Evolutionary conservation across 1,140 invertebrate species (phyloP).

Genomic region (Anagrus nilaparvatae): DNA sequence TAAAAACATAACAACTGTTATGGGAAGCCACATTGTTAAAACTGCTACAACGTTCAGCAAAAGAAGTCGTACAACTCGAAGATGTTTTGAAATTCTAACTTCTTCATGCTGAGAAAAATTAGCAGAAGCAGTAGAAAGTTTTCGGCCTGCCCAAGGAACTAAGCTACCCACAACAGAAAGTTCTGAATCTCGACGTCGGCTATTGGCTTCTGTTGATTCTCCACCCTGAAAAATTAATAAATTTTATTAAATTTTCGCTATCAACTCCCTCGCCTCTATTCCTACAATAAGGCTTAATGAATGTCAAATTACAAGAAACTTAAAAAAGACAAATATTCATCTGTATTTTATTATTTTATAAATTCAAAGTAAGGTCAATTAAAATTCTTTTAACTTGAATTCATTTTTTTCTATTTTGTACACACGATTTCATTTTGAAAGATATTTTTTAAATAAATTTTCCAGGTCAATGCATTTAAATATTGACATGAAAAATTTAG

Average conservation of each 20-base stretch:
- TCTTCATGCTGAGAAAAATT: constrained; percentile 40
- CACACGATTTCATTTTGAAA: too few relatives aligned
- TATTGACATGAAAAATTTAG: too few relatives aligned
- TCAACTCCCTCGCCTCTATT: neutral
- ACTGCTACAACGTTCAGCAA: constrained; percentile 49
- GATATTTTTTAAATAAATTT: too few relatives aligned
- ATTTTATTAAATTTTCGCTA: neutral
- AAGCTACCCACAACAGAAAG: constrained; percentile 41
- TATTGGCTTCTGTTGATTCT: constrained; percentile 11
- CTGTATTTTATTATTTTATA: too few relatives aligned
- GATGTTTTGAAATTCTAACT: constrained; percentile 44
- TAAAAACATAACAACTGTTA: constrained; percentile 45
- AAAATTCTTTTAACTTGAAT: too few relatives aligned
- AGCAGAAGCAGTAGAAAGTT: constrained; percentile 33
- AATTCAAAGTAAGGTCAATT: too few relatives aligned
- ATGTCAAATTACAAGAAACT: too few relatives aligned
- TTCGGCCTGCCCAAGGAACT: constrained; percentile 40
- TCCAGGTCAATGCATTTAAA: too few relatives aligned
- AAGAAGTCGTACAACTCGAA: constrained; percentile 45
- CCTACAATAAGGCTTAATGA: too few relatives aligned
- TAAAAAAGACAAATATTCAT: too few relatives aligned
- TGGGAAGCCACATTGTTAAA: constrained; percentile 51
- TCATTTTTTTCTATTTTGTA: too few relatives aligned
- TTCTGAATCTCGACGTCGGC: constrained; percentile 39
- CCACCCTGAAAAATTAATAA: constrained; percentile 16